A percentile compares a stretch with the other conserved stretches of the same genome.
Conservation (phyloP, 2,113 vertebrate genomes). For the Mobula hypostoma region DNA sequence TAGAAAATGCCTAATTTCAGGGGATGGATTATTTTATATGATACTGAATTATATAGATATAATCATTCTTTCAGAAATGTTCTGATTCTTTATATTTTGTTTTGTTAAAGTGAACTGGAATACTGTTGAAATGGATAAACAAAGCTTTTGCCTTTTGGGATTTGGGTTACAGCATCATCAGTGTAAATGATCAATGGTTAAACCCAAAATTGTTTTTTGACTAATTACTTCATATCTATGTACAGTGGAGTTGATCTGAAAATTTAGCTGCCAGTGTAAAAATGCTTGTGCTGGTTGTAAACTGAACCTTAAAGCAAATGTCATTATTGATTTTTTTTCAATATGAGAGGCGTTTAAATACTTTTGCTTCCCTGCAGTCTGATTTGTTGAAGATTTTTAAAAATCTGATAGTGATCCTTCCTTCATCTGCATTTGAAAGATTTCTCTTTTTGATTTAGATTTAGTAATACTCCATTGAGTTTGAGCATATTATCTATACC, state of each 20-base stretch:
- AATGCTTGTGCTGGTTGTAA: background rate
- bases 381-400: background rate
- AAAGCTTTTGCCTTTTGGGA: background rate
- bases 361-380: background rate
- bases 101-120: background rate
- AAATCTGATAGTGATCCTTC: background rate
- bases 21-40: no score
- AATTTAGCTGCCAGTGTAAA: background rate
- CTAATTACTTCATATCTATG: background rate
- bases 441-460: background rate
- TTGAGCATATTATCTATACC: background rate
- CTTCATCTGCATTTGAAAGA: background rate
- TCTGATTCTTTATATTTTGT: no score
- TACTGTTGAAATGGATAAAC: background rate
- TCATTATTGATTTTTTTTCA: background rate
- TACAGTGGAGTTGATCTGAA: background rate
- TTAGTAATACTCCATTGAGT: background rate
- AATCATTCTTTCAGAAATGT: no score
- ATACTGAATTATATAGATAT: no score
- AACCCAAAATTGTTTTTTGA: background rate
- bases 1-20: no score
- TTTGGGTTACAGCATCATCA: background rate
- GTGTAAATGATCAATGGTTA: background rate
- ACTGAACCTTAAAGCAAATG: background rate
- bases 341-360: background rate